These are phyloP conservation scores for Troilus luridus DNA, from an alignment of 2,888 invertebrate genomes.

Conservation along the genomic window DNA sequence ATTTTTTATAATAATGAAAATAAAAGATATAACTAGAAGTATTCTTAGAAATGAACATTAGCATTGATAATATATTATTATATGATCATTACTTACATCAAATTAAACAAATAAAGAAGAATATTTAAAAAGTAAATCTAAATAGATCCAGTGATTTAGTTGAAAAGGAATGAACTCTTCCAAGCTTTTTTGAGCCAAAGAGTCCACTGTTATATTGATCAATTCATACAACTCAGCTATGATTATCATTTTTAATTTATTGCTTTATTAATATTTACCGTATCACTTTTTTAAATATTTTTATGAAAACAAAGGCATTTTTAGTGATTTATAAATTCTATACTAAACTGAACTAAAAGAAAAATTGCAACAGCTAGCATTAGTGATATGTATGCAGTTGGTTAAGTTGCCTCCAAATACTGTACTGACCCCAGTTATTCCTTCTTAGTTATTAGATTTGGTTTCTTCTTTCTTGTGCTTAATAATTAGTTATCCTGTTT, in stretches of 20 bases:
- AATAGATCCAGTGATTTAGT: not conserved
- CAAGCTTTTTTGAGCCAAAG: not conserved
- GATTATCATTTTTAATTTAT: not conserved
- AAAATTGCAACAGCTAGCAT: not conserved
- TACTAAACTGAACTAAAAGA: not conserved
- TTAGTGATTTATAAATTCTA: not conserved
- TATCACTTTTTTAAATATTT: not conserved
- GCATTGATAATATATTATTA: not conserved
- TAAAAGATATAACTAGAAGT: not conserved
- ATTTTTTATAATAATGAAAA: not conserved
- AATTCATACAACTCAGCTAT: not conserved
- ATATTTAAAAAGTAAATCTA: not conserved
- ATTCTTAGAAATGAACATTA: not conserved
- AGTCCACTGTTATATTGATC: not conserved
- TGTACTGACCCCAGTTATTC: not conserved
- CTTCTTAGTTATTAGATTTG: not conserved
- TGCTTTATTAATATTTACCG: not conserved
- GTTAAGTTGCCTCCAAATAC: not conserved
- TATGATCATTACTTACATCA: not conserved
- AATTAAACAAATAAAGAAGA: not conserved
- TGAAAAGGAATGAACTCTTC: not conserved
- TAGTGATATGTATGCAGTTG: not conserved
- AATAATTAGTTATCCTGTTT: not conserved
- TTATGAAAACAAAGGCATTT: not conserved
- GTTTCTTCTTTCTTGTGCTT: not conserved